These are phyloP conservation scores for Cydia pomonella DNA, from an alignment of 1,140 invertebrate genomes.

Conservation along the genomic window DNA sequence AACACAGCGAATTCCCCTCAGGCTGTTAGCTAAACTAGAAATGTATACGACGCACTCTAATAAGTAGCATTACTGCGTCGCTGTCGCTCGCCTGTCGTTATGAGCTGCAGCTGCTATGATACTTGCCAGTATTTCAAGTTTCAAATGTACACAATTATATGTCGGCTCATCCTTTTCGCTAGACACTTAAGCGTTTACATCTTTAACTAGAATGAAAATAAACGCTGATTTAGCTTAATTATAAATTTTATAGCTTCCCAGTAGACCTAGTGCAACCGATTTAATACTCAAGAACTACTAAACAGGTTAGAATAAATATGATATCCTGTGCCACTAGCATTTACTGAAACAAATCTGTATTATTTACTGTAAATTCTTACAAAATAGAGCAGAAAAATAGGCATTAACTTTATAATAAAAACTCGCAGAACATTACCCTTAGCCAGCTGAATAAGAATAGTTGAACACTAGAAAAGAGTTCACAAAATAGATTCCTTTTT, in stretches of 20 bases:
- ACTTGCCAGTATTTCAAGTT: constrained; percentile 40
- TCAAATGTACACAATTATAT: constrained; percentile 1
- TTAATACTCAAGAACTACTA: neutral
- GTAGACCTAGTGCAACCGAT: neutral
- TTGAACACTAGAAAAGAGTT: neutral
- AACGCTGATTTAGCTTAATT: constrained; percentile 8
- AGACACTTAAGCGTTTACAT: neutral
- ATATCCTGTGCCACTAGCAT: neutral
- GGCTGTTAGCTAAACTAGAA: constrained; percentile 46
- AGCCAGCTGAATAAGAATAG: neutral
- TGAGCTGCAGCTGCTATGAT: constrained; percentile 45
- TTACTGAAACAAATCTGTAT: neutral
- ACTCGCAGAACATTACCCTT: neutral
- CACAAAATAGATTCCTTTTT: neutral
- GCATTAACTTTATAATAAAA: neutral
- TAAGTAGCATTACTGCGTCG: constrained; percentile 38
- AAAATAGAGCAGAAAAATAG: neutral
- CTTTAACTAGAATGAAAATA: constrained; percentile 6
- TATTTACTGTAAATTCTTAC: neutral
- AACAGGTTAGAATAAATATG: neutral
- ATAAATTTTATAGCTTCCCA: neutral
- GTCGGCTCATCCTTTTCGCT: constrained; percentile 18
- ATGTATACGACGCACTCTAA: constrained; percentile 45
- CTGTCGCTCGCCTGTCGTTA: constrained; percentile 44
- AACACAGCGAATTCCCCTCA: constrained; percentile 42